Percentiles rank a stretch among this genome's conserved stretches.
Conservation (phyloP, 2,113 vertebrate species). For the Ivindomyrus marchei region DNA sequence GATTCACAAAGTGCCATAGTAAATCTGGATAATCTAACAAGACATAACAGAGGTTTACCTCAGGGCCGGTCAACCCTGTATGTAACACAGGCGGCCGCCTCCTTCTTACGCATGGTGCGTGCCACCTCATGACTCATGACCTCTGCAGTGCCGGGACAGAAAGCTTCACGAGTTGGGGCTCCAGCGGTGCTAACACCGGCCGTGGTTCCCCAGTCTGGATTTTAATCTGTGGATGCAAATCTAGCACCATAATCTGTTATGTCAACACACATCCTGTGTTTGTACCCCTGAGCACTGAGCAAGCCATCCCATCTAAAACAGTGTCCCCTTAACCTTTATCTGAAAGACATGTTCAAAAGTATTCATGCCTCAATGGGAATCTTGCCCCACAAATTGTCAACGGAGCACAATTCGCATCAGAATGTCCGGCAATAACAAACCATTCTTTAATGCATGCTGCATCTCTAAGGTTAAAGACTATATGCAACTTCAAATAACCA, state of each 20-base stretch:
- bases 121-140: not conserved
- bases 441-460: not conserved
- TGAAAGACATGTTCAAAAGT: not conserved
- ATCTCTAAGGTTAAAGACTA: not conserved
- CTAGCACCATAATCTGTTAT: not conserved
- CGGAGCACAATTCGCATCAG: not conserved
- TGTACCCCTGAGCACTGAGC: not conserved
- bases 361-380: not conserved
- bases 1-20: not conserved
- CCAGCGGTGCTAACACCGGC: not conserved
- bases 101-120: not conserved
- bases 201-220: not conserved
- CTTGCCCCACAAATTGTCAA: not conserved
- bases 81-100: not conserved
- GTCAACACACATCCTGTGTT: not conserved
- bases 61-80: not conserved
- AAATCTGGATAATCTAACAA: not conserved
- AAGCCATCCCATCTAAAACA: not conserved
- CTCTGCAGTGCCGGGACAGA: not conserved
- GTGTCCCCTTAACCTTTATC: not conserved
- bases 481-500: not conserved
- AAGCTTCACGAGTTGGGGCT: not conserved
- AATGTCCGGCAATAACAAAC: not conserved
- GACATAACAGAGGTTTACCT: not conserved
- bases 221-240: not conserved